phyloP scores from a whole-genome alignment of 2,797 vertebrate genomes.

The Gymnopithys bicolor region DNA sequence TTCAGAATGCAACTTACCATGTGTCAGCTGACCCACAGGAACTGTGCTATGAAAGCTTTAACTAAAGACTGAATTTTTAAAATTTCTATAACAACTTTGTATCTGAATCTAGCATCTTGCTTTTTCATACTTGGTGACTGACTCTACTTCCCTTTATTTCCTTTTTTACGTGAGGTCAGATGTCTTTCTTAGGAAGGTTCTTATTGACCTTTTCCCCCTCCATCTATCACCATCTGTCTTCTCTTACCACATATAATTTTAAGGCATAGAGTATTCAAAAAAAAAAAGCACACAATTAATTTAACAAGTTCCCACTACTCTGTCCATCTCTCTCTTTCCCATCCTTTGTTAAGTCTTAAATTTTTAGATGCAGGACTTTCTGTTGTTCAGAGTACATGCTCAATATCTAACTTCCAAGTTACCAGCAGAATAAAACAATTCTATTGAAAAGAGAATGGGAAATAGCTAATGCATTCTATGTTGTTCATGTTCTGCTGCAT shows the following conservation, averaged over 20 bases:
- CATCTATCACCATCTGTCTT: background rate
- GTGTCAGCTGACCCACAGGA: background rate
- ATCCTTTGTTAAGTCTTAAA: background rate
- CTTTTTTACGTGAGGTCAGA: background rate
- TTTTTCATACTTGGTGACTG: background rate
- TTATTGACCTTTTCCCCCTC: background rate
- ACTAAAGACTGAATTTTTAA: background rate
- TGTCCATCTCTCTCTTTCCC: background rate
- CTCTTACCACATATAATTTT: background rate
- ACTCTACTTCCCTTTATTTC: background rate
- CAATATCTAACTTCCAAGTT: background rate
- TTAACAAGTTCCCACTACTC: background rate
- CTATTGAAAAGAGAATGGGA: background rate
- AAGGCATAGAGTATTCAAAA: background rate
- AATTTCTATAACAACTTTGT: background rate
- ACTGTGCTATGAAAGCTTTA: background rate
- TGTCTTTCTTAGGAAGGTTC: background rate
- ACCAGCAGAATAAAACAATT: background rate
- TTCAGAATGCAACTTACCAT: background rate
- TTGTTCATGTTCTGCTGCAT: background rate
- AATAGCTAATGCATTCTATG: background rate
- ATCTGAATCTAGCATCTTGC: background rate
- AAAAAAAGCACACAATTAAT: fast-evolving
- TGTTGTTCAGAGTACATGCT: background rate
- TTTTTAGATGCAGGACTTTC: background rate